These are phyloP conservation scores for Platichthys flesus DNA, from an alignment of 2,113 vertebrate species.

Conservation along the genomic window DNA sequence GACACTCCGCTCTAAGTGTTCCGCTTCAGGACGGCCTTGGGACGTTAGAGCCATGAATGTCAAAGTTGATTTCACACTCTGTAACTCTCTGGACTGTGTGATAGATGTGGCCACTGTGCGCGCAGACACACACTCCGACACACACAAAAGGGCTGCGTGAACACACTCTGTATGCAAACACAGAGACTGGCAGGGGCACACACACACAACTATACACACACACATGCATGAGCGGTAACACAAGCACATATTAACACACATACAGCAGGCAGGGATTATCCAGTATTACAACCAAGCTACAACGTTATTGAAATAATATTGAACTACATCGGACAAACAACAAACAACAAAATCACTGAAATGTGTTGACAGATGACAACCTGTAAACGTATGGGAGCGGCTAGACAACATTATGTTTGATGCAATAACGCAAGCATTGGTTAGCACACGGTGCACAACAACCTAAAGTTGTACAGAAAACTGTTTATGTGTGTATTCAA, in stretches of 20 bases:
- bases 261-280: slow-evolving; percentile 22
- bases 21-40: slow-evolving; percentile 71
- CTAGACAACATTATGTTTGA: no score
- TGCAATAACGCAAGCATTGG: no score
- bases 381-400: no score
- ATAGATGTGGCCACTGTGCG: slow-evolving; percentile 56
- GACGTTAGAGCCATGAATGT: slow-evolving; percentile 77
- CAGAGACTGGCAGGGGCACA: background rate
- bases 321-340: background rate
- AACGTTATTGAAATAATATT: background rate
- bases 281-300: slow-evolving; percentile 10
- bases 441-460: no score
- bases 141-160: background rate
- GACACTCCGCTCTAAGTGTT: slow-evolving; percentile 70
- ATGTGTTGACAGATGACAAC: no score
- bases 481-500: no score
- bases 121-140: background rate
- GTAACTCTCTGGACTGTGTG: slow-evolving; percentile 59
- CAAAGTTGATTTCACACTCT: slow-evolving; percentile 79
- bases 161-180: background rate
- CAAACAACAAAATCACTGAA: no score
- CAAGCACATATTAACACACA: background rate
- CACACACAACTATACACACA: background rate
- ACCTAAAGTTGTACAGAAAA: no score
- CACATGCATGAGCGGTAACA: slow-evolving; percentile 1